A percentile compares a stretch with the other conserved stretches of the same genome.
Conservation (phyloP, 2,797 vertebrate genomes). For the Chelon auratus region DNA sequence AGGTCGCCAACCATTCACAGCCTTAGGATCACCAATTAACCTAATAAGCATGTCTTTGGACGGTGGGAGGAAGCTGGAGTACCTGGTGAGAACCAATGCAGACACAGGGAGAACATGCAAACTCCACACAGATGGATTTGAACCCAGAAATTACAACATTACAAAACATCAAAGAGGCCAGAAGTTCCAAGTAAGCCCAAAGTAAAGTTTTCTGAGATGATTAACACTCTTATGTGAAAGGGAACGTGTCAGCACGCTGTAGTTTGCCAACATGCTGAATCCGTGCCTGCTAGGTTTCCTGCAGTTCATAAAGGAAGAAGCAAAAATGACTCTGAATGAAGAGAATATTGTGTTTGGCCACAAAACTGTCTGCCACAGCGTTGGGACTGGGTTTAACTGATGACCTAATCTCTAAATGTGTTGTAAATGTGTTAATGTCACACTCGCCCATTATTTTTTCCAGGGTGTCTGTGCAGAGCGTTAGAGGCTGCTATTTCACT, state of each 20-base stretch:
- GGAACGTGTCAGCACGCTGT: slow-evolving; percentile 42
- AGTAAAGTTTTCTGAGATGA: slow-evolving; percentile 2
- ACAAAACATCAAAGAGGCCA: neutral
- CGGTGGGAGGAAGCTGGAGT: no score
- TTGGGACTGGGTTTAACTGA: slow-evolving; percentile 7
- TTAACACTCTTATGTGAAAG: slow-evolving; percentile 8
- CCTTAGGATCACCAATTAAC: no score
- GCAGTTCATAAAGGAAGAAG: slow-evolving; percentile 35
- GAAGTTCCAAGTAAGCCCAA: neutral
- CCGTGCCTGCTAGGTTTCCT: slow-evolving; percentile 46
- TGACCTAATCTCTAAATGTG: neutral
- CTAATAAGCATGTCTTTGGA: no score
- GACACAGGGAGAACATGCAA: no score
- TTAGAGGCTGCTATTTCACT: neutral
- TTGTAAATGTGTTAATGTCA: neutral
- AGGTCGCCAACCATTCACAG: no score
- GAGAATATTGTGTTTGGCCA: slow-evolving; percentile 18
- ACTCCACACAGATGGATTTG: no score
- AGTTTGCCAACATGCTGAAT: slow-evolving; percentile 39
- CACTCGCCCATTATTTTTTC: neutral
- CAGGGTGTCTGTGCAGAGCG: neutral
- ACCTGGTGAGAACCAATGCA: no score
- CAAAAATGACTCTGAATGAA: slow-evolving; percentile 32
- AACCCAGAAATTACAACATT: no score
- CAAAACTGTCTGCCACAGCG: slow-evolving; percentile 7